A percentile compares a stretch with the other conserved stretches of the same genome.
phyloP scores from a whole-genome alignment of 2,113 vertebrate genomes.

The Centropristis striata region DNA sequence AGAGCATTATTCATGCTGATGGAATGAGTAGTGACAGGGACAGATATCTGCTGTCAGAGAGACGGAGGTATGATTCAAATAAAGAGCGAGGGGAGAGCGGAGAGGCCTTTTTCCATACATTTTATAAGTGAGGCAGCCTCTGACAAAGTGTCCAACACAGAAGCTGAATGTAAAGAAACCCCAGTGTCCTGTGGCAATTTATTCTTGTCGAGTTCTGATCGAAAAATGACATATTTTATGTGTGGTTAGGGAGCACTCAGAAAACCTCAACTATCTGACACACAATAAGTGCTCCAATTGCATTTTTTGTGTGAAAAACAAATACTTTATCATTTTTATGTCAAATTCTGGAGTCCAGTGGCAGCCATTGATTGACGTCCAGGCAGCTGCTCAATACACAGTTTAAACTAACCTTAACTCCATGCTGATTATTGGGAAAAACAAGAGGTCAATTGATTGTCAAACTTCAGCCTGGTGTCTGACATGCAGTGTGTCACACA shows the following conservation, averaged over 20 bases:
- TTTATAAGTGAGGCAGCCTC: conserved; percentile 33
- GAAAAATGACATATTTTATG: not conserved
- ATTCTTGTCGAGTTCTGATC: conserved; percentile 22
- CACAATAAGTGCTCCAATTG: not conserved
- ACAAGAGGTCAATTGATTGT: not conserved
- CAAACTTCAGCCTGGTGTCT: not conserved
- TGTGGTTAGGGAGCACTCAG: conserved; percentile 5
- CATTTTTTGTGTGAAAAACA: not conserved
- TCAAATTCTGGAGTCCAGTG: not conserved
- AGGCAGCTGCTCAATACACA: not conserved
- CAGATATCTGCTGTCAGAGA: conserved; percentile 64
- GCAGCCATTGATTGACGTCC: not conserved
- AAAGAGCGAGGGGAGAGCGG: conserved; percentile 24
- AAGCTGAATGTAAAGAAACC: conserved; percentile 38
- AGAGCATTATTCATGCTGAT: conserved; percentile 57
- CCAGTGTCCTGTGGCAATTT: conserved; percentile 45
- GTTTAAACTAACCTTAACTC: not conserved
- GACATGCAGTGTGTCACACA: not conserved
- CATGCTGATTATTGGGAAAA: not conserved
- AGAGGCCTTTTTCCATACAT: conserved; percentile 43
- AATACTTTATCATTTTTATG: not conserved
- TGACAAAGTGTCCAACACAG: conserved; percentile 36
- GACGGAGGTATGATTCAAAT: conserved; percentile 38
- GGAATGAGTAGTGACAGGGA: conserved; percentile 61
- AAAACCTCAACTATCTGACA: conserved; percentile 2